Base-by-base conservation (phyloP, 1,140 invertebrate genomes). In the Drosophila repletoides region DNA sequence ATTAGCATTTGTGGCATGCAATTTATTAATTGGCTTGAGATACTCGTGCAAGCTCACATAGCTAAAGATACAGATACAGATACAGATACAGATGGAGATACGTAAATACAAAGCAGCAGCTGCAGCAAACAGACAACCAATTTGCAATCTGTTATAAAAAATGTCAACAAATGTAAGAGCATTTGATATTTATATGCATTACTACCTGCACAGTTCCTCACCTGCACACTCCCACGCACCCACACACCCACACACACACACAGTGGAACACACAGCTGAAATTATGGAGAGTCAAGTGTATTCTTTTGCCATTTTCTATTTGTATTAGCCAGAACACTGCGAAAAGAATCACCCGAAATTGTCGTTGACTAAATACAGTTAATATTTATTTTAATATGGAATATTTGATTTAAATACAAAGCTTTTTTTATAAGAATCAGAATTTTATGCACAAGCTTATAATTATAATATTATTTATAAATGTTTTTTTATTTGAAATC, bases 121-220 rank as follows among this genome's bases (percentile, higher is more conserved):
- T 79, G 64, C 60, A 73, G 43, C 56, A 49, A 56, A 51, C 60
- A 56, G 65, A 70, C 61, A 86, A 56, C 66, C 74, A 84, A 84
- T 86, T 84, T 84, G 79, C 71, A 72, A 76, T 86, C 68, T 65
- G 71, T 84, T 86, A 84, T 84, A 66, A 86, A 80, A 74, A 83
- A 66, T 79, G 76, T 86, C 60, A 70, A 66, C 61, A 72, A 67
- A 74, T 68, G 66, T 61, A 38, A 21, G 24, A 10, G 61, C 49
- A 49, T 84, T 67, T 65, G 56, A 69, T 76, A 81, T 81, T 81
- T 81, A 83, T 81, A 58, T 72, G 72, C 61, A 33, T 52, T 63
- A 29, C 68, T 55, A 81, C 61, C 77, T 72, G 48, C 22, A 64
- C 29, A 31, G 38, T 12, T 12, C 3, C 59, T 61, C 15, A 34